Evolutionary conservation across 2,113 vertebrate species (phyloP).

Genomic region (Leptobrachium ailaonicum): DNA sequence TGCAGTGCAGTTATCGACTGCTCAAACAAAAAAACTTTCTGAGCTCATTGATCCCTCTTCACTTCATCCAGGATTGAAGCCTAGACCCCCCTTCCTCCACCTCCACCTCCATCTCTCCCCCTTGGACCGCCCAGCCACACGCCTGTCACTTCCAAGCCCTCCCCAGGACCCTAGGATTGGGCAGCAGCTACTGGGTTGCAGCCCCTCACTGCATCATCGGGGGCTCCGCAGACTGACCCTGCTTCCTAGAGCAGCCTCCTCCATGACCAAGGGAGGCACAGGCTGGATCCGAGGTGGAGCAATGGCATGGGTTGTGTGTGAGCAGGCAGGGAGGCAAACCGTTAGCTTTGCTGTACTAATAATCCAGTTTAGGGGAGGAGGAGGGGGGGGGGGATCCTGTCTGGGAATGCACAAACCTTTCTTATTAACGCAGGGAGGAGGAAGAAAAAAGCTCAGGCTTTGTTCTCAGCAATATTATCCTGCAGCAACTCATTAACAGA

Average conservation of each 20-base stretch:
- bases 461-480: no score
- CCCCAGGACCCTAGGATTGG: constrained; percentile 53
- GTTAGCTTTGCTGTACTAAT: constrained; percentile 50
- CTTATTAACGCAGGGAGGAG: constrained; percentile 52
- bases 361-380: constrained; percentile 17
- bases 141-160: constrained; percentile 45
- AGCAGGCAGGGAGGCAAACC: constrained; percentile 13
- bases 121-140: constrained; percentile 43
- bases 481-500: no score
- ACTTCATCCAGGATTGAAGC: constrained; percentile 5
- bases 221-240: not conserved
- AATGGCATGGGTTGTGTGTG: constrained; percentile 44
- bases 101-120: not conserved
- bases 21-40: constrained; percentile 44
- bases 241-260: not conserved
- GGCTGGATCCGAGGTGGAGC: not conserved
- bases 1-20: constrained; percentile 15
- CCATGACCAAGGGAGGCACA: not conserved
- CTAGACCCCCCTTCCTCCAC: not conserved
- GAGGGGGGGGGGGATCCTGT: constrained; percentile 60
- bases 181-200: not conserved
- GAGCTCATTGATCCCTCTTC: constrained; percentile 36
- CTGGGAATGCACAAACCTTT: constrained; percentile 57
- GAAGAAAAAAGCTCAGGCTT: no score
- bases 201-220: constrained; percentile 44